Conservation (phyloP, 2,888 invertebrate genomes). For the Acrobasis suavella region DNA sequence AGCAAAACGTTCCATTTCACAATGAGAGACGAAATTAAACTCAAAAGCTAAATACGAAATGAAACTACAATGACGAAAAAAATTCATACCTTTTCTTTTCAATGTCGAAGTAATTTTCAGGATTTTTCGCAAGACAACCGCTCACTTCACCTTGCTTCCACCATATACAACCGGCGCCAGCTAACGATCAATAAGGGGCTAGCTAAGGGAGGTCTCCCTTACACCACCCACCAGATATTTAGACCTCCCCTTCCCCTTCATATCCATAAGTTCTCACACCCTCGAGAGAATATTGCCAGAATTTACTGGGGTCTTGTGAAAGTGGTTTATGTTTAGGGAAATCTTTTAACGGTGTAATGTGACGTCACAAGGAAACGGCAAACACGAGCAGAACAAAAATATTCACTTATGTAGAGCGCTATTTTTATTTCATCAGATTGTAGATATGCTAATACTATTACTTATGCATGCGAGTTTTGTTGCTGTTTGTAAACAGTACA, state of each 20-base stretch:
- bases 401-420: neutral
- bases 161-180: slow-evolving; percentile 50
- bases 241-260: slow-evolving; percentile 32
- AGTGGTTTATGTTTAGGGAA: slow-evolving; percentile 38
- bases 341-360: slow-evolving; percentile 19
- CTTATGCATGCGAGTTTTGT: neutral
- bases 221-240: slow-evolving; percentile 28
- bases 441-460: neutral
- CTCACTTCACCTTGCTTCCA: slow-evolving; percentile 19
- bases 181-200: slow-evolving; percentile 56
- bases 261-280: neutral
- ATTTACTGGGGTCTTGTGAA: slow-evolving; percentile 34
- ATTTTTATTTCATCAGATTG: neutral
- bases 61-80: neutral
- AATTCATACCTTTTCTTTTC: neutral
- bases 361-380: slow-evolving; percentile 19
- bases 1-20: neutral
- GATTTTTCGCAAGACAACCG: slow-evolving; percentile 34
- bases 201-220: slow-evolving; percentile 14
- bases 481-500: neutral
- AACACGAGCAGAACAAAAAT: slow-evolving; percentile 7
- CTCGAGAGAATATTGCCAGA: neutral
- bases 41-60: neutral
- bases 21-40: neutral
- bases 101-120: slow-evolving; percentile 9